phyloP scores from a whole-genome alignment of 2,888 invertebrate genomes.

The Drosophila stalkeri region DNA sequence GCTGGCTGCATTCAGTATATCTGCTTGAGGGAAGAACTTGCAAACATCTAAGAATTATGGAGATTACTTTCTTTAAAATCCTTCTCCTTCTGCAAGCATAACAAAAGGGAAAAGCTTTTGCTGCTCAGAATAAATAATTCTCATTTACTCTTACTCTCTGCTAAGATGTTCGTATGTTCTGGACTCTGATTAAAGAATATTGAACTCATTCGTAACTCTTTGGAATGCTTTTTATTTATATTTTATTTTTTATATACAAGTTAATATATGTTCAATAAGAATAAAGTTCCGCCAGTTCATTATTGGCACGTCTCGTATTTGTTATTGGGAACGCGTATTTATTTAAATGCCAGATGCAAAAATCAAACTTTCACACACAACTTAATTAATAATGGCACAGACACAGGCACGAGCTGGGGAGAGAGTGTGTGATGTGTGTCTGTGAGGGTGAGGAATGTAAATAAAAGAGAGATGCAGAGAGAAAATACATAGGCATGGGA shows the following conservation, averaged over 20 bases:
- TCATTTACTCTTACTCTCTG: not conserved
- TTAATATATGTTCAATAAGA: not conserved
- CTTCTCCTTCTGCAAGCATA: no score
- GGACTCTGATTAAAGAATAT: not conserved
- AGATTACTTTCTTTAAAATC: no score
- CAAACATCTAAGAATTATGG: no score
- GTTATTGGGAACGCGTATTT: slow-evolving; percentile 7
- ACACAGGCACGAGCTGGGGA: not conserved
- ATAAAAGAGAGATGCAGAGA: not conserved
- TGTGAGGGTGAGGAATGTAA: not conserved
- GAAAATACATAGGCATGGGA: slow-evolving; percentile 4
- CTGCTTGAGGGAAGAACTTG: no score
- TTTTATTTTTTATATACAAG: not conserved
- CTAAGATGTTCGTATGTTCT: not conserved
- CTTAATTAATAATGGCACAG: slow-evolving; percentile 12
- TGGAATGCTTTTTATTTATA: no score
- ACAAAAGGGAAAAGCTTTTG: not conserved
- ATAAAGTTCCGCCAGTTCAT: not conserved
- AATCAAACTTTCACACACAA: slow-evolving; percentile 35
- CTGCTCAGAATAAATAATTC: not conserved
- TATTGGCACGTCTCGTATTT: not conserved
- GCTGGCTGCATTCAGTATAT: no score
- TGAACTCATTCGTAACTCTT: not conserved
- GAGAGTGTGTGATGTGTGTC: not conserved
- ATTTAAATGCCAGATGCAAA: slow-evolving; percentile 16